phyloP scores from a whole-genome alignment of 2,113 vertebrate genomes.

The Triplophysa siluroides region DNA sequence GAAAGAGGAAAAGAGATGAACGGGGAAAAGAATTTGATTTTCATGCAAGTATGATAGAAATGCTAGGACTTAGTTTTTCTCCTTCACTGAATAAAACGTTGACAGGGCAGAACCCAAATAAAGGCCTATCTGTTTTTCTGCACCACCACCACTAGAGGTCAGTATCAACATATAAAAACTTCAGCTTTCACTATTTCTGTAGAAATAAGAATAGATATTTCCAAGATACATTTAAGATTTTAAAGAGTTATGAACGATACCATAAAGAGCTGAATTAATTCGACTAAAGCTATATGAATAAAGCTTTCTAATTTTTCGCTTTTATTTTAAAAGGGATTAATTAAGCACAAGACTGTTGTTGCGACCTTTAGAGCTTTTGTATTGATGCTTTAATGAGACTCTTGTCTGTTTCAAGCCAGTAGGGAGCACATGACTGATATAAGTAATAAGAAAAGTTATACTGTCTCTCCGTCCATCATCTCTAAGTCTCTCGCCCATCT shows the following conservation, averaged over 20 bases:
- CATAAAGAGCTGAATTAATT: neutral
- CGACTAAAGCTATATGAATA: too few relatives aligned
- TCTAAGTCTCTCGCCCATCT: neutral
- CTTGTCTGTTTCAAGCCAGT: neutral
- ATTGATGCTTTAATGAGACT: constrained; percentile 9
- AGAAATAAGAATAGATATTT: too few relatives aligned
- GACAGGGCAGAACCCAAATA: too few relatives aligned
- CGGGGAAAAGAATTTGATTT: too few relatives aligned
- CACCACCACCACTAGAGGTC: constrained; percentile 46
- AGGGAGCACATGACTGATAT: neutral
- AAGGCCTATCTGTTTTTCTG: too few relatives aligned
- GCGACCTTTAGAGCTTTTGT: constrained; percentile 12
- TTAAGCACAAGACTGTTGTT: neutral
- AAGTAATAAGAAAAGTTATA: constrained; percentile 2
- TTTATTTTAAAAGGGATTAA: neutral
- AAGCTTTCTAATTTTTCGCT: neutral
- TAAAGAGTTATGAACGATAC: too few relatives aligned
- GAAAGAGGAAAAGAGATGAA: too few relatives aligned
- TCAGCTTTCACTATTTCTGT: neutral
- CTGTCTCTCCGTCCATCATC: neutral
- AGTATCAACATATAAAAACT: constrained; percentile 11
- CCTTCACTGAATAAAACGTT: neutral
- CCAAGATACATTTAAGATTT: too few relatives aligned
- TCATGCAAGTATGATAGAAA: too few relatives aligned
- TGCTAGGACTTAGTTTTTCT: too few relatives aligned